phyloP scores from a whole-genome alignment of 2,797 vertebrate genomes.

The Chiroxiphia lanceolata region DNA sequence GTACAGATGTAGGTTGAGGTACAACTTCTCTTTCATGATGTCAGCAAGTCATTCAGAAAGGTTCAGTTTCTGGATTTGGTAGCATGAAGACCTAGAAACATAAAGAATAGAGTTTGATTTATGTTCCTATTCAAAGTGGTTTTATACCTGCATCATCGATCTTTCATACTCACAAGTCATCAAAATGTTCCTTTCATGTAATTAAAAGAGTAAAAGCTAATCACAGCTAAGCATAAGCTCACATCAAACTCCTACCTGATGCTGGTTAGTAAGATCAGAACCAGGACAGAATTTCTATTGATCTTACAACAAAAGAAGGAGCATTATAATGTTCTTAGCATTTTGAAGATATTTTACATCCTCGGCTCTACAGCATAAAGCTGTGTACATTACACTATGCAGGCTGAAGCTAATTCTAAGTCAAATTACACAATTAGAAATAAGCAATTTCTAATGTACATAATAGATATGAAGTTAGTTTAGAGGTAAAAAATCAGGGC shows the following conservation, averaged over 20 bases:
- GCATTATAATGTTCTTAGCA: background rate
- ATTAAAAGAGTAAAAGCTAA: background rate
- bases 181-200: background rate
- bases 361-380: background rate
- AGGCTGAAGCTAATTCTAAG: background rate
- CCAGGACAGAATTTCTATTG: background rate
- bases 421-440: background rate
- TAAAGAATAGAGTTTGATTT: background rate
- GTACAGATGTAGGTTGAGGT: background rate
- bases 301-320: background rate
- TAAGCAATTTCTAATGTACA: background rate
- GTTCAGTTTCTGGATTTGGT: background rate
- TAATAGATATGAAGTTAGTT: background rate
- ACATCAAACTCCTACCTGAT: background rate
- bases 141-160: background rate
- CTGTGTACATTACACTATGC: background rate
- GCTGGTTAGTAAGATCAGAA: background rate
- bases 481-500: background rate
- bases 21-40: background rate
- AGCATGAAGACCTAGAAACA: background rate
- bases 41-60: background rate
- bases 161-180: background rate
- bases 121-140: background rate
- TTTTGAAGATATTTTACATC: background rate
- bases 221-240: background rate